Evolutionary conservation across 23 tunicate species (phyloP).

Genomic region (Corella eumyota): DNA sequence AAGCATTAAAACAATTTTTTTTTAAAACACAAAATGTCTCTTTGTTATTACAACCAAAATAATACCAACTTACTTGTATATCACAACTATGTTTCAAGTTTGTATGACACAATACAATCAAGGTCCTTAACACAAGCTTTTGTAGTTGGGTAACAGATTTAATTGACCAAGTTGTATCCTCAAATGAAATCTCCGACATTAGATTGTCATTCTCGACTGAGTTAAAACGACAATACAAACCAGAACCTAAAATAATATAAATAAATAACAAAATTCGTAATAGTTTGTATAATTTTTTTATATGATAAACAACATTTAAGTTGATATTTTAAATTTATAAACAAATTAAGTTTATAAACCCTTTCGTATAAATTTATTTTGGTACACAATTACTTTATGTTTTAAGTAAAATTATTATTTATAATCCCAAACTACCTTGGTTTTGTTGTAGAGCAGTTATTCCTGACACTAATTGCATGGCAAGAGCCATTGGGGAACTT

Average conservation of each 20-base stretch:
- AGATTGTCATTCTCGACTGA: constrained; percentile 47
- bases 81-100: constrained; percentile 25
- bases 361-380: no score
- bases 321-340: no score
- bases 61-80: constrained; percentile 7
- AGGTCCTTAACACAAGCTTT: constrained; percentile 40
- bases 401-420: no score
- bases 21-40: no score
- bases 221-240: constrained; percentile 5
- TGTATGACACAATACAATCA: constrained; percentile 43
- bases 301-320: neutral
- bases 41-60: neutral
- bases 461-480: constrained; percentile 70
- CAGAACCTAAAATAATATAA: neutral
- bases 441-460: constrained; percentile 60
- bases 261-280: neutral
- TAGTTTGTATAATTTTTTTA: neutral
- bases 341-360: no score
- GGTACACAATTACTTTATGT: no score
- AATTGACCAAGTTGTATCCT: constrained; percentile 43
- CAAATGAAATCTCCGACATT: constrained; percentile 44
- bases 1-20: no score
- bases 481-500: constrained; percentile 68
- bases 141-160: constrained; percentile 52
- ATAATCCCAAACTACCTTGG: no score